phyloP scores from a whole-genome alignment of 2,797 vertebrate species.

The Catharus ustulatus region DNA sequence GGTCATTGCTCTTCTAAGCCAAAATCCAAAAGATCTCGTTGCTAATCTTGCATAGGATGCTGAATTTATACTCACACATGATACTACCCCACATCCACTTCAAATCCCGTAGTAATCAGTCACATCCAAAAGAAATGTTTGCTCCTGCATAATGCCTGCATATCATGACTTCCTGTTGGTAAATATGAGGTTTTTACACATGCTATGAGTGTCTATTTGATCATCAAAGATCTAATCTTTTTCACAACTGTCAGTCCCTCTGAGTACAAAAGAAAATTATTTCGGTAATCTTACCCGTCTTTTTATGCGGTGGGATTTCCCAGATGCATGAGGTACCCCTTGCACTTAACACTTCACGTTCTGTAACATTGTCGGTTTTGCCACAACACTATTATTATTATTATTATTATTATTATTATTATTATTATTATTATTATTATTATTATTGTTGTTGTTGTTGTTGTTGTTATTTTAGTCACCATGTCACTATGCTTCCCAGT shows the following conservation, averaged over 20 bases:
- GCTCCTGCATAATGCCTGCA: neutral
- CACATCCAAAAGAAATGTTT: neutral
- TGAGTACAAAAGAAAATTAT: neutral
- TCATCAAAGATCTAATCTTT: neutral
- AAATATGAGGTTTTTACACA: neutral
- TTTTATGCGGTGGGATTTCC: neutral
- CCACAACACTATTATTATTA: neutral
- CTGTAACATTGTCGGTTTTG: neutral
- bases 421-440: neutral
- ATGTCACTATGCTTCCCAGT: fast-evolving
- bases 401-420: neutral
- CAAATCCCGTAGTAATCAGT: neutral
- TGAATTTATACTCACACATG: neutral
- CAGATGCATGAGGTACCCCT: neutral
- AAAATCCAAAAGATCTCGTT: neutral
- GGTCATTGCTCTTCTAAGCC: neutral
- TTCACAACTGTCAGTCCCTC: neutral
- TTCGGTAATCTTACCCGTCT: neutral
- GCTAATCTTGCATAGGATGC: neutral
- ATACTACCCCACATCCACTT: neutral
- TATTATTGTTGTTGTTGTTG: neutral
- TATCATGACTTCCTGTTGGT: neutral
- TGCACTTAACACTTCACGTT: neutral
- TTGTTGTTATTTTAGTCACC: neutral
- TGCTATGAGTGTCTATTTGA: neutral